Conservation (phyloP, 2,888 invertebrate genomes). For the Lutraria lutraria region DNA sequence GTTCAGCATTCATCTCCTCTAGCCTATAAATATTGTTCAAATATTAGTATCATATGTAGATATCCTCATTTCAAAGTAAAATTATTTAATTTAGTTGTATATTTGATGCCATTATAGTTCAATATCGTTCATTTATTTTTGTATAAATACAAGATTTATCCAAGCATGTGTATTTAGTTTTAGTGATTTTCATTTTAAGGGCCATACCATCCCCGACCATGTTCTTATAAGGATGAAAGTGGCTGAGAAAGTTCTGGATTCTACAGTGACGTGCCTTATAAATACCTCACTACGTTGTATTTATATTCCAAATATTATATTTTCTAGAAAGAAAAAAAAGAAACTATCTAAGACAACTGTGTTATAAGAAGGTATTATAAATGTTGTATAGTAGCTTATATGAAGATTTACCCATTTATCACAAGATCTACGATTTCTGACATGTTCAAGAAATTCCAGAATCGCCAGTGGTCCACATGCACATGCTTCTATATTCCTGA, state of each 20-base stretch:
- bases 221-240: background rate
- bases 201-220: background rate
- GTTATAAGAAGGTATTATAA: slow-evolving; percentile 16
- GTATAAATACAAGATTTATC: background rate
- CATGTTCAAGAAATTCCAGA: no score
- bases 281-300: background rate
- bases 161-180: background rate
- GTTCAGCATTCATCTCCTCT: background rate
- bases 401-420: background rate
- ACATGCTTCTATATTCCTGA: no score
- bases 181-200: slow-evolving; percentile 26
- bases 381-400: slow-evolving; percentile 24
- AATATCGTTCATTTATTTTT: slow-evolving; percentile 1
- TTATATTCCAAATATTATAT: slow-evolving; percentile 9
- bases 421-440: no score
- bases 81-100: background rate
- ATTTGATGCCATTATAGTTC: background rate
- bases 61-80: background rate
- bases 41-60: background rate
- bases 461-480: no score
- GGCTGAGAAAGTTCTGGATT: background rate
- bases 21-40: background rate
- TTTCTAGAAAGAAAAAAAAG: slow-evolving; percentile 44
- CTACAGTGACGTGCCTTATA: slow-evolving; percentile 20
- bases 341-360: slow-evolving; percentile 29